A percentile compares a stretch with the other conserved stretches of the same genome.
phyloP scores from a whole-genome alignment of 2,797 vertebrate species.

The Chaenodraco wilsoni region DNA sequence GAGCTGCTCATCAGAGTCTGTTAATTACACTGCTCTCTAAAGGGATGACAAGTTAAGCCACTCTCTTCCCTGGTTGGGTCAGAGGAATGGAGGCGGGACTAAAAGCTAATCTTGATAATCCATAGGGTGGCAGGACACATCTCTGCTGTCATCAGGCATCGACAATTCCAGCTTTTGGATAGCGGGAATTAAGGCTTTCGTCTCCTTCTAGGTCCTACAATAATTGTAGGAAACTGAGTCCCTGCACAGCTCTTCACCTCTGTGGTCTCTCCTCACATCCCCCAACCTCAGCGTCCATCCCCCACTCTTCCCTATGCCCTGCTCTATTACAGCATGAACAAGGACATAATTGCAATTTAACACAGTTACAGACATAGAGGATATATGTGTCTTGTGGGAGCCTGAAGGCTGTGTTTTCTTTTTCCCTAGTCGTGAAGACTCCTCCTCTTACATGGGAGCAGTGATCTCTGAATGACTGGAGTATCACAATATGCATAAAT shows the following conservation, averaged over 20 bases:
- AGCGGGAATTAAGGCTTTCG: conserved; percentile 32
- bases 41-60: conserved; percentile 79
- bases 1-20: conserved; percentile 77
- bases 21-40: conserved; percentile 80
- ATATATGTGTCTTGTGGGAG: conserved; percentile 41
- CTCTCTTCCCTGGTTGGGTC: conserved; percentile 63
- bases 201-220: conserved; percentile 12
- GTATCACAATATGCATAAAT: not conserved
- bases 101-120: conserved; percentile 71
- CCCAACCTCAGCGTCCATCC: conserved; percentile 19
- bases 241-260: conserved; percentile 28
- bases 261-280: conserved; percentile 27
- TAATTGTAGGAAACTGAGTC: conserved; percentile 36
- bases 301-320: conserved; percentile 38
- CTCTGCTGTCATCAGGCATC: conserved; percentile 68
- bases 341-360: conserved; percentile 75
- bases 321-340: conserved; percentile 68
- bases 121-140: conserved; percentile 60
- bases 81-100: conserved; percentile 50
- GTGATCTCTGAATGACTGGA: conserved; percentile 18
- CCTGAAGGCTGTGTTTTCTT: conserved; percentile 26
- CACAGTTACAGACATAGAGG: conserved; percentile 57
- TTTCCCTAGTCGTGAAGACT: conserved; percentile 24
- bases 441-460: conserved; percentile 22
- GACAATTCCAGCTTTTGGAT: conserved; percentile 41